Evolutionary conservation across 2,888 invertebrate genomes (phyloP).

Genomic region (Cartodere bifasciata): DNA sequence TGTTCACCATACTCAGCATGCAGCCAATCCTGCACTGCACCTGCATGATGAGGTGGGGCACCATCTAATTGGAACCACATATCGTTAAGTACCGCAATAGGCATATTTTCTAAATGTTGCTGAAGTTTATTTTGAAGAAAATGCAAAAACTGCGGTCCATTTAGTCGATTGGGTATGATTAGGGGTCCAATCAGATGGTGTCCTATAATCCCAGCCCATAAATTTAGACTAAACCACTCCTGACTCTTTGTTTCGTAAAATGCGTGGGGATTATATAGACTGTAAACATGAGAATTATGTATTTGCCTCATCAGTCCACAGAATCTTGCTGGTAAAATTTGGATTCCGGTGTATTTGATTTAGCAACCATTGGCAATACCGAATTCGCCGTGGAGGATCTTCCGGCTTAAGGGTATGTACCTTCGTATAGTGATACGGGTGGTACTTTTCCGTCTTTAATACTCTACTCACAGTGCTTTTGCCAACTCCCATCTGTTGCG

Average conservation of each 20-base stretch:
- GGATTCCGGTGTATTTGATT: slow-evolving; percentile 6
- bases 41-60: too few relatives aligned
- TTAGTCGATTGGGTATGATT: slow-evolving; percentile 7
- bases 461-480: too few relatives aligned
- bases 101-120: slow-evolving; percentile 5
- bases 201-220: slow-evolving; percentile 9
- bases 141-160: slow-evolving; percentile 8
- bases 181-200: slow-evolving; percentile 7
- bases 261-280: slow-evolving; percentile 8
- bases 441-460: too few relatives aligned
- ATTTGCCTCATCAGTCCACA: slow-evolving; percentile 9
- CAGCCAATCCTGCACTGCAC: too few relatives aligned
- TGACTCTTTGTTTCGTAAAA: slow-evolving; percentile 2
- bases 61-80: too few relatives aligned
- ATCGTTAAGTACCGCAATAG: too few relatives aligned
- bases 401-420: neutral
- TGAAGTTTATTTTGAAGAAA: slow-evolving; percentile 8
- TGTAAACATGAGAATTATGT: slow-evolving; percentile 7
- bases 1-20: too few relatives aligned
- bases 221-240: slow-evolving; percentile 6
- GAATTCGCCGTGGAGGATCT: neutral
- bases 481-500: too few relatives aligned
- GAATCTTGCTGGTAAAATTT: slow-evolving; percentile 9
- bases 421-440: slow-evolving; percentile 6
- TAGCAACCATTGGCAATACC: slow-evolving; percentile 6